Evolutionary conservation across 1,140 invertebrate species (phyloP), one percentile per base, ranked within the genome.

Genomic region (Drosophila lowei): DNA sequence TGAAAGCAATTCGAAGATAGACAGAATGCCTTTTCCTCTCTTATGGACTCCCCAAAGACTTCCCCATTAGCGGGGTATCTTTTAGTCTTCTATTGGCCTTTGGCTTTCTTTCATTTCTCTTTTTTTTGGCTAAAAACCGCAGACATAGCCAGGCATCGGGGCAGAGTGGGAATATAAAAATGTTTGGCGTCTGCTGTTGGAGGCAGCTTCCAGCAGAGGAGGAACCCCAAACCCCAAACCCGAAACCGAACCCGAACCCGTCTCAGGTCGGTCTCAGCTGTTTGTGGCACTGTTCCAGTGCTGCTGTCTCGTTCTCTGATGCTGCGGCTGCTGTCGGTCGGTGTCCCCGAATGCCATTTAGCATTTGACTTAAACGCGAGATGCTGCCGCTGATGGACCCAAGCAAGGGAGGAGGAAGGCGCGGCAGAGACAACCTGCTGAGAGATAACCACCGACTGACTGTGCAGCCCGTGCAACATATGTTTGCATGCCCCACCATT

Each of bases 281-380:
- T 86, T 75, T 11, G 50, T 59, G 62, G 52, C 18, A 25, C 21
- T 28, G 61, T 9, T 11, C 4, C n/a, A 15, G 23, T 16, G 46
- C 21, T 25, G 15, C 2, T 1, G 18, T 65, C 49, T 11, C 30
- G 46, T 28, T 55, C 15, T 25, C 18, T 74, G 41, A 43, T 75
- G 54, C 46, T 55, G 46, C 56, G 68, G 54, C 46, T 55, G 46
- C 56, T 85, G 80, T 86, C 81, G 48, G 54, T 49, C 54, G 46
- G 59, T 85, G 81, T 86, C 81, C 81, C 81, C 77, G 81, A 86
- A 88, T 88, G 81, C 55, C 81, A 75, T 86, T 86, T 86, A 86
- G 65, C 83, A 81, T 86, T 75, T 88, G 81, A 86, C 77, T 88
- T 88, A 62, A 86, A 47, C 59, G 77, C 65, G 77, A 38, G 34